These are phyloP conservation scores for Falcaria lacertinaria DNA, from an alignment of 2,888 invertebrate genomes.

Conservation along the genomic window DNA sequence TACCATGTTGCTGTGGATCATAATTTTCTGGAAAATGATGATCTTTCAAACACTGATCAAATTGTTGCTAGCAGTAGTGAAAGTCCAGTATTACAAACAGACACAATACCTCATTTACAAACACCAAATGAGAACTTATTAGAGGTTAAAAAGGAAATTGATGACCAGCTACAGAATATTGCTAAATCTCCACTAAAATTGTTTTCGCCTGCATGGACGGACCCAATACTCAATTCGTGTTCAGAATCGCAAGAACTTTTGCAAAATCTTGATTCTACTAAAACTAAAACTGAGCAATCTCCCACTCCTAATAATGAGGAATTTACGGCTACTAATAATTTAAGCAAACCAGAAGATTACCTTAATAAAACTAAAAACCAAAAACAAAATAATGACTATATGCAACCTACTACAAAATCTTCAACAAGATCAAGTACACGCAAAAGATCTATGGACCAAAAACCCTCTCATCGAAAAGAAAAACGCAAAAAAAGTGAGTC, in stretches of 20 bases:
- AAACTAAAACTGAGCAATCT: background rate
- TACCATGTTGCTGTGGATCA: slow-evolving; percentile 74
- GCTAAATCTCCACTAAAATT: slow-evolving; percentile 33
- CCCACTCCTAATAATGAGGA: slow-evolving; percentile 6
- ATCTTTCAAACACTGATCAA: slow-evolving; percentile 22
- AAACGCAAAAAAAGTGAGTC: slow-evolving; percentile 66
- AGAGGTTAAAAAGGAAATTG: slow-evolving; percentile 33
- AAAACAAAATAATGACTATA: slow-evolving; percentile 6
- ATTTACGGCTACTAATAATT: slow-evolving; percentile 15
- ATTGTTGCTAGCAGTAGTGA: slow-evolving; percentile 10
- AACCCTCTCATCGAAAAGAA: slow-evolving; percentile 69
- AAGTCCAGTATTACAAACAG: slow-evolving; percentile 16
- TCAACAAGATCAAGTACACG: slow-evolving; percentile 38
- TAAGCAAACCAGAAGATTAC: slow-evolving; percentile 22
- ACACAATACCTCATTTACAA: slow-evolving; percentile 2
- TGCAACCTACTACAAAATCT: slow-evolving; percentile 23
- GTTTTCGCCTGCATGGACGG: slow-evolving; percentile 8
- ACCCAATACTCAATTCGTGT: background rate
- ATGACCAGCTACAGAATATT: slow-evolving; percentile 29
- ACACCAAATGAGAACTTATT: slow-evolving; percentile 8
- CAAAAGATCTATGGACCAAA: slow-evolving; percentile 63
- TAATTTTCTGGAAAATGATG: slow-evolving; percentile 56
- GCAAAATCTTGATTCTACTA: background rate
- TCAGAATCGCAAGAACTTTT: background rate
- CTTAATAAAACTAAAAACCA: slow-evolving; percentile 22